These are phyloP conservation scores for Mactromeris polynyma DNA, from an alignment of 2,888 invertebrate species.

Conservation along the genomic window DNA sequence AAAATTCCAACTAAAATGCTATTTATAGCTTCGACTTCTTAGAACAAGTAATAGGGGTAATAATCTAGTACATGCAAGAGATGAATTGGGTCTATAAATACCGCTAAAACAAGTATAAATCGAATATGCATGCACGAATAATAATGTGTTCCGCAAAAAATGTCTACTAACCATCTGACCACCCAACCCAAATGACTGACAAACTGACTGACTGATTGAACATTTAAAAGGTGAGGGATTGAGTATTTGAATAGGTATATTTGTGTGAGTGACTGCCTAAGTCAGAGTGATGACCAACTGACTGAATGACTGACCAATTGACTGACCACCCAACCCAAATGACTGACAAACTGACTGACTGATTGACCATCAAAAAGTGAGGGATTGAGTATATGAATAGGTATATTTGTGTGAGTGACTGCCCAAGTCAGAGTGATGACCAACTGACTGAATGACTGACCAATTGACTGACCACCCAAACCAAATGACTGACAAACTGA, in stretches of 20 bases:
- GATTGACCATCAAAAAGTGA: neutral
- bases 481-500: no score
- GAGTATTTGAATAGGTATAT: no score
- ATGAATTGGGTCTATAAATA: neutral
- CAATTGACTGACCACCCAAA: no score
- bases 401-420: neutral
- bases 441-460: neutral
- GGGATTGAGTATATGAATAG: no score
- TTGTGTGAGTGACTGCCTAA: neutral
- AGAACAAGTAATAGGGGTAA: neutral
- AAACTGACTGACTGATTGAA: neutral
- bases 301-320: no score
- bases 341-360: neutral
- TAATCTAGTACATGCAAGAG: neutral
- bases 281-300: neutral
- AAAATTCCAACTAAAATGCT: neutral
- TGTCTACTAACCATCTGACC: no score
- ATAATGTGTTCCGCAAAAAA: no score
- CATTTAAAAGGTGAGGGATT: neutral
- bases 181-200: neutral
- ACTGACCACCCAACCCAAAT: neutral
- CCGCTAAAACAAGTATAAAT: neutral
- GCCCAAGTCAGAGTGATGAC: neutral
- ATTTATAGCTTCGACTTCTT: neutral
- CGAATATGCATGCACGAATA: no score